phyloP scores from a whole-genome alignment of 2,113 vertebrate genomes.

The Microcebus tavaratra region DNA sequence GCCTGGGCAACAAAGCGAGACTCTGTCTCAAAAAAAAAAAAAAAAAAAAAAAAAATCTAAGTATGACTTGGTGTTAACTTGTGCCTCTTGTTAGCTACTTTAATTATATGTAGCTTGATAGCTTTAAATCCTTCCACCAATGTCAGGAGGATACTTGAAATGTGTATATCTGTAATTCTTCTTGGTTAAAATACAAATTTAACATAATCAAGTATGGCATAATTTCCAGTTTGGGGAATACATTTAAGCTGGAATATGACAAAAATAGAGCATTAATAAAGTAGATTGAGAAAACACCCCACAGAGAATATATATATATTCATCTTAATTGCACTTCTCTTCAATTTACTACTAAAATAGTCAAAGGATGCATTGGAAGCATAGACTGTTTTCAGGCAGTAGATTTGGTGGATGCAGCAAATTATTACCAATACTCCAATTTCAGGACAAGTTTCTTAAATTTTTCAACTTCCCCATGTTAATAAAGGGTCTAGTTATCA shows the following conservation, averaged over 20 bases:
- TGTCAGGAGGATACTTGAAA: constrained; percentile 2
- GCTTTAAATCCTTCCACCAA: constrained; percentile 28
- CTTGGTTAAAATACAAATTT: constrained; percentile 39
- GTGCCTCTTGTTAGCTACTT: background rate
- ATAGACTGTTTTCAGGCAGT: background rate
- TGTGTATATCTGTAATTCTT: background rate
- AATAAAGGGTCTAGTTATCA: background rate
- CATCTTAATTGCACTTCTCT: background rate
- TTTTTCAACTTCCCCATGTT: constrained; percentile 16
- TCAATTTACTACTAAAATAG: constrained; percentile 23
- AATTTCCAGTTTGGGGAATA: background rate
- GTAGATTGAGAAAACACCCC: background rate
- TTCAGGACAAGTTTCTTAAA: constrained; percentile 49
- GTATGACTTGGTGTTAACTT: background rate
- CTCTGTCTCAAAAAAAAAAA: too few relatives aligned
- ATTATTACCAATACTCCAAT: background rate
- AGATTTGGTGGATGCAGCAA: background rate
- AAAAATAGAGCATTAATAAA: constrained; percentile 4
- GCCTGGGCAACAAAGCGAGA: too few relatives aligned
- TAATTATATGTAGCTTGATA: background rate
- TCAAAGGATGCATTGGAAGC: background rate
- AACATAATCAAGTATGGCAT: background rate
- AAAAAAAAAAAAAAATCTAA: too few relatives aligned
- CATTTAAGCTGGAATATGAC: background rate
- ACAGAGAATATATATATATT: background rate